phyloP scores from a whole-genome alignment of 1,140 invertebrate species.

The Parasteatoda tepidariorum region DNA sequence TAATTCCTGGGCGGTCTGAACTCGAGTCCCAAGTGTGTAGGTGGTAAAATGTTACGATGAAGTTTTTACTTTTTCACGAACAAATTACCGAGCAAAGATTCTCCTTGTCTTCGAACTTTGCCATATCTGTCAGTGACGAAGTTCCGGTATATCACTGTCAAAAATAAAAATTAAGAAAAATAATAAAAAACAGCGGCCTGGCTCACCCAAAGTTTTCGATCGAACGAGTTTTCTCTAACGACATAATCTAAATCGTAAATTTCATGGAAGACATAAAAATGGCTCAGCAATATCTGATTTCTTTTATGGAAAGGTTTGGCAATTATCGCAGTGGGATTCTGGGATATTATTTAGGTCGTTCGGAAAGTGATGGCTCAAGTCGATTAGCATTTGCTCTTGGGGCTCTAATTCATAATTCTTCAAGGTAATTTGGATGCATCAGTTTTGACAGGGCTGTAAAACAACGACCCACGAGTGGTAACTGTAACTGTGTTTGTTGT shows the following conservation, averaged over 20 bases:
- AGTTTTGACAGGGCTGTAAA: neutral
- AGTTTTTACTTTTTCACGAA: too few species aligned
- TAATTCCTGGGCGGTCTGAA: too few species aligned
- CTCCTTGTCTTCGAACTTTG: too few species aligned
- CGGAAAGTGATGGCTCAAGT: conserved; percentile 11
- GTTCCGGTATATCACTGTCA: too few species aligned
- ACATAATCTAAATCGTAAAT: conserved; percentile 1
- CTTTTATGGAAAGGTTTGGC: neutral
- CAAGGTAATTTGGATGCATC: neutral
- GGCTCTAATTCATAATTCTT: conserved; percentile 4
- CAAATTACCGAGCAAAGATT: too few species aligned
- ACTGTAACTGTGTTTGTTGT: too few species aligned
- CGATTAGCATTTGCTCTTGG: conserved; percentile 20
- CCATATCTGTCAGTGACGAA: too few species aligned
- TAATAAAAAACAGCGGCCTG: too few species aligned
- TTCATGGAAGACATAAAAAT: neutral
- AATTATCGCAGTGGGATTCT: conserved; percentile 23
- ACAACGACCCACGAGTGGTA: neutral
- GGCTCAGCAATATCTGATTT: neutral
- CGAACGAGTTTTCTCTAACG: conserved; percentile 2
- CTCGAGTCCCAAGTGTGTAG: too few species aligned
- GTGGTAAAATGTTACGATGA: too few species aligned
- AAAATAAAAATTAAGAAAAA: too few species aligned
- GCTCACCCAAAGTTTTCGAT: too few species aligned
- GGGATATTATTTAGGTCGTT: conserved; percentile 11